Evolutionary conservation across 2,888 invertebrate species (phyloP).

Genomic region (Drosophila mettleri): DNA sequence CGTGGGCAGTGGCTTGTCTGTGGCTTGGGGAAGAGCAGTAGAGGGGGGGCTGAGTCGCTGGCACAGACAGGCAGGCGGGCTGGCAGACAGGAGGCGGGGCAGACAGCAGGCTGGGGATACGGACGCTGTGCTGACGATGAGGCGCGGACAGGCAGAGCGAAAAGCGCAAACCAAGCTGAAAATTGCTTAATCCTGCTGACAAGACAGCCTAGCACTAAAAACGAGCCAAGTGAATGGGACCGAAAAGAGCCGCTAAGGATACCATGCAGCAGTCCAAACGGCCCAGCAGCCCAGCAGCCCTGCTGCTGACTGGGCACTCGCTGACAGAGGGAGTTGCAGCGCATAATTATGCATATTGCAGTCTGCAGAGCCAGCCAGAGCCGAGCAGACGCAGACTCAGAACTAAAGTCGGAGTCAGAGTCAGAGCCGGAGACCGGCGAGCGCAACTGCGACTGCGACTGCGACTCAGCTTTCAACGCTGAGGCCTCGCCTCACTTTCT

Average conservation of each 20-base stretch:
- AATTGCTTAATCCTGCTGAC: constrained; percentile 81
- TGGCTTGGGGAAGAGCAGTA: no score
- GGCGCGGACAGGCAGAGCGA: constrained; percentile 61
- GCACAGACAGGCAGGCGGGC: constrained; percentile 2
- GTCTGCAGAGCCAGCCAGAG: constrained; percentile 19
- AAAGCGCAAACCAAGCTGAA: constrained; percentile 75
- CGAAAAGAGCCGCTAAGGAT: constrained; percentile 55
- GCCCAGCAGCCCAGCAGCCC: constrained; percentile 24
- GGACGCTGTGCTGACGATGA: constrained; percentile 43
- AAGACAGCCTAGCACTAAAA: constrained; percentile 67
- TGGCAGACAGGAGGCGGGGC: constrained; percentile 6
- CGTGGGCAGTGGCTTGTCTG: constrained; percentile 63
- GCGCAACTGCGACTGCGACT: neutral
- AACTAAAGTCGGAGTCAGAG: neutral
- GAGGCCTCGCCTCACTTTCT: constrained; percentile 48
- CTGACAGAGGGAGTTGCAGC: constrained; percentile 83
- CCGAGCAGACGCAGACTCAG: neutral
- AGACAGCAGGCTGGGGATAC: constrained; percentile 4
- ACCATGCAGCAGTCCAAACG: constrained; percentile 12
- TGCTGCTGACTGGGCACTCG: constrained; percentile 67
- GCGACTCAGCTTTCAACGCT: constrained; percentile 17
- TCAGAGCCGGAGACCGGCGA: neutral
- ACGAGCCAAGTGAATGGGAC: constrained; percentile 35
- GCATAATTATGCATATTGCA: constrained; percentile 80
- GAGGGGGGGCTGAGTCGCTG: constrained; percentile 3